These are phyloP conservation scores for Ashinkailepas kermadecensis DNA, from an alignment of 2,888 invertebrate genomes.

Conservation along the genomic window DNA sequence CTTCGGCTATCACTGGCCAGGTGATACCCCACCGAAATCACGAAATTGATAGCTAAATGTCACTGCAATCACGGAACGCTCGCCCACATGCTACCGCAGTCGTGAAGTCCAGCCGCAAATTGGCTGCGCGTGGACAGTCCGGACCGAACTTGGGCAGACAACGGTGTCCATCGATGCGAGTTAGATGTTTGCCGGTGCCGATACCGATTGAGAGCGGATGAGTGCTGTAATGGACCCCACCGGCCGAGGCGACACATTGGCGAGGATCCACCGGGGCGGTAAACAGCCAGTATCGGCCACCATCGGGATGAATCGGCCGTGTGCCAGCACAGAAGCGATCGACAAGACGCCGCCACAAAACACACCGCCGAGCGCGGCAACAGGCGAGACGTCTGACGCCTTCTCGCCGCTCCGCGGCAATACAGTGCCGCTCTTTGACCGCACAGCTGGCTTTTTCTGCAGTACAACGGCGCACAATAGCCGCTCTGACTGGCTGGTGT, in stretches of 20 bases:
- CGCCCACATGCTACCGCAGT: too few species aligned
- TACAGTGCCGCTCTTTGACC: not conserved
- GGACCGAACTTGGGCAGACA: too few species aligned
- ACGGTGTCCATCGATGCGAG: too few species aligned
- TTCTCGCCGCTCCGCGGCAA: not conserved
- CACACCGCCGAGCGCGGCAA: not conserved
- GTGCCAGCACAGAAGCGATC: not conserved
- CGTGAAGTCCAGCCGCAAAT: too few species aligned
- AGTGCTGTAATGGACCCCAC: not conserved
- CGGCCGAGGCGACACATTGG: not conserved
- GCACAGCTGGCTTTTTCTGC: not conserved
- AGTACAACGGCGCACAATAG: not conserved
- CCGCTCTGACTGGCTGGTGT: not conserved
- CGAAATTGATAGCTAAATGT: not conserved
- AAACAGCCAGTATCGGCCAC: not conserved
- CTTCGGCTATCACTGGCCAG: not conserved
- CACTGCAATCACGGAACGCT: too few species aligned
- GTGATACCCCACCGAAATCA: not conserved
- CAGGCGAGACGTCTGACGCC: not conserved
- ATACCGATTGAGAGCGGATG: too few species aligned
- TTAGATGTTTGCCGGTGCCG: too few species aligned
- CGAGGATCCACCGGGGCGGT: not conserved
- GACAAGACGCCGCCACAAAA: not conserved
- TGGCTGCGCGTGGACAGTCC: too few species aligned
- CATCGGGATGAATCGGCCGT: not conserved